Evolutionary conservation across 2,113 vertebrate species (phyloP), one percentile per base, ranked within the genome.

Genomic region (Tyrannus savana): DNA sequence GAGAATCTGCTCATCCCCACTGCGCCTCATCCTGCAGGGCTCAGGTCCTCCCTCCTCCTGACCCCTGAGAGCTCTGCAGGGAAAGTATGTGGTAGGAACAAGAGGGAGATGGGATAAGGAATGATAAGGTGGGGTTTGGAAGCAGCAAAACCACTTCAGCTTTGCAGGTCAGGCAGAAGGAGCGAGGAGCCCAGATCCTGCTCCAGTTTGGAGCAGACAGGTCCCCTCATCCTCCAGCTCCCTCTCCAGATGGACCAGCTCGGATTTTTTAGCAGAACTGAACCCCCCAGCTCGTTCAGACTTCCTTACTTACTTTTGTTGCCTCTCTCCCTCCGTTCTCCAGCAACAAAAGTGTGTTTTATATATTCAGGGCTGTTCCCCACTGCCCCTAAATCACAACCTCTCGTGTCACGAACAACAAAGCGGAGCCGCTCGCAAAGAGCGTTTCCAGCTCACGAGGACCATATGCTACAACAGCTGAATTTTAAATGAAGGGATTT

Each of bases 401-500:
- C 44, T 56, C 94, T 46, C 0, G 18, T 85, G 84, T 53, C 19
- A 3, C 68, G 6, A 41, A 59, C 85, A 39, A 27, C 91, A 76
- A 73, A 90, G 84, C 73, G 55, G 88, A 81, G 67, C 80, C 5
- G 18, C 87, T 88, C 55, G 60, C 82, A 80, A 86, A 89, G 84
- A 78, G 59, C 63, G 30, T 92, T 95, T 90, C 91, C 79, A 90
- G 89, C 87, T 75, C 86, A 7, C 75, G 77, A 53, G 74, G 55
- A 96, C 88, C 89, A 92, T 78, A 39, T 74, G 90, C 78, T 93
- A 50, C 80, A 87, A 37, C 59, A 66, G 93, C 66, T 91, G 92
- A 94, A 97, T 98, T 94, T 60, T 37, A 79, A 97, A 95, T 94
- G 73, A 93, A 90, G 90, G 80, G 49, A 21, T 49, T 75, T 63